Base-by-base conservation (phyloP, 2,888 invertebrate genomes). In the Stegophylla sp. region DNA sequence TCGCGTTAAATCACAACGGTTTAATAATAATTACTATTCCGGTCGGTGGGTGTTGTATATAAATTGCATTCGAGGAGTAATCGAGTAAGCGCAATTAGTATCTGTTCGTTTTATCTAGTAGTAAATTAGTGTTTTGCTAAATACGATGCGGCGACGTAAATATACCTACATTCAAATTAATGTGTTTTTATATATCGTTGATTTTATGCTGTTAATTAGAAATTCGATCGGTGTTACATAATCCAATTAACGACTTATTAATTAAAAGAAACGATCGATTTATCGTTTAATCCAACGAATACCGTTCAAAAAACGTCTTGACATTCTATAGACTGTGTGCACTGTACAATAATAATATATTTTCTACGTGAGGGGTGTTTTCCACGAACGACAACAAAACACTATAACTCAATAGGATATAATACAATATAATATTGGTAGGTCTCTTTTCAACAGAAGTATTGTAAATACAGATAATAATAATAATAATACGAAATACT, bases 1-100 rank as follows among this genome's bases (percentile, higher is more conserved):
- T 48, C 13, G 45, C 56, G 23, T 61, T 43, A 56, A 64, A 53
- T 15, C 43, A 28, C 34, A 28, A 64, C 15, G 13, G 73, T 71
- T 56, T 48, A 34, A 45, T 69, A 77, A 48, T 28, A 28, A 51
- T 9, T 48, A 17, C 23, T 17, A 4, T 34, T 34, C 34, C 28
- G 61, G 26, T 45, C 28, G 17, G 69, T 69, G 69, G 59, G 61
- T 28, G 61, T 59, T 28, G 61, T 59, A n/a, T n/a, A n/a, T n/a
- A 61, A 34, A 56, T 59, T 15, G 12, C 12, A 56, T 43, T 59
- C 41, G 56, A 34, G 28, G 56, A 34, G 28, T 56, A 56, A 56
- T n/a, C 15, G 2, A 64, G 4, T 7, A 7, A 3, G 7, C 3
- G 34, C 34, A 7, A 34, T 34, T 34, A 34, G 34, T n/a, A n/a